Base-by-base conservation (phyloP, 2,888 invertebrate species). In the Punctoribates punctum region DNA sequence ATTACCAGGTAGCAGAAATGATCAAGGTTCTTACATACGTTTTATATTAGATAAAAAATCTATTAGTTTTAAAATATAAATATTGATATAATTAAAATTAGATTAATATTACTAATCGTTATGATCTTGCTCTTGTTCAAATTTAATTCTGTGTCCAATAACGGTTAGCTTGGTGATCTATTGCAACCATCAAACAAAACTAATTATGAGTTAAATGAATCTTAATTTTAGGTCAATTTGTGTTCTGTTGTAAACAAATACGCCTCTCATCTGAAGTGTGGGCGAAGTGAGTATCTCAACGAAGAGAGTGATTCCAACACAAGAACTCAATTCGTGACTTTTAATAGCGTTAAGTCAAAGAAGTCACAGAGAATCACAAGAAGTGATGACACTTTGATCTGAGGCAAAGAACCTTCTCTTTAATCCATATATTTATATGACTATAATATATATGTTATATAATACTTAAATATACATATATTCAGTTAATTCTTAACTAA, bases 291-390 rank as follows among this genome's bases (percentile, higher is more conserved):
- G 5, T 67, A 38, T 20, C 20, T 67, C 4, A 38, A 3, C 38
- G 67, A 67, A 6, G 67, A 67, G 11, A 62, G 29, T 62, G 67
- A 67, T 20, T 67, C 38, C 20, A 17, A 67, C 8, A 62, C 62
- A 2, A 38, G 67, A 20, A 38, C 6, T 6, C 67, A 67, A 38
- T 38, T 67, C 38, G 38, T 67, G 34, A 38, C 67, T 4, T 8
- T 38, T 11, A 13, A 67, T 38, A 67, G 67, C 42, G 38, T 62
- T 15, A 62, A 62, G 29, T 62, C 1, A 13, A 62, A 20, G 62
- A 62, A n/a, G n/a, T n/a, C n/a, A n/a, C n/a, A 62, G 13, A 62
- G 29, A 17, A 27, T 1, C 2, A 34, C n/a, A 34, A 62, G 17
- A 62, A 62, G 1, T 62, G 62, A 62, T n/a, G n/a, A n/a, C n/a